phyloP scores from a whole-genome alignment of 1,140 invertebrate genomes.

The Calliphora vicina region DNA sequence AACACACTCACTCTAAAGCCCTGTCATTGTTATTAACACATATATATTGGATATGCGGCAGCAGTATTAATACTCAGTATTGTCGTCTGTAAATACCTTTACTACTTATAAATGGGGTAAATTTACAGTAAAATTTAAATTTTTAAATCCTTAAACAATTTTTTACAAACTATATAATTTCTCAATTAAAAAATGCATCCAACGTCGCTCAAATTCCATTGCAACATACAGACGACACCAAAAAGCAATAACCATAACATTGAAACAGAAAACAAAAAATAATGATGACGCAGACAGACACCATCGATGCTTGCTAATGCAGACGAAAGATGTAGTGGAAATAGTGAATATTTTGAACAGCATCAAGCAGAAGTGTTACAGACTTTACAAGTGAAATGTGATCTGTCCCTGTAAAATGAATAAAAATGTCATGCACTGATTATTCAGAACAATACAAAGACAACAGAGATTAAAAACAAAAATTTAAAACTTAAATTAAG shows the following conservation, averaged over 20 bases:
- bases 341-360: neutral
- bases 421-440: neutral
- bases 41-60: too few species aligned
- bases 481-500: neutral
- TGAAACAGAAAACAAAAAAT: neutral
- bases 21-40: too few species aligned
- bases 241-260: conserved; percentile 1
- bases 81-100: too few species aligned
- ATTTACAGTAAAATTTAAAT: too few species aligned
- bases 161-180: too few species aligned
- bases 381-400: neutral
- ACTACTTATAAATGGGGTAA: too few species aligned
- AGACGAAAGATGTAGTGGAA: neutral
- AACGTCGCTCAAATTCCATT: neutral
- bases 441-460: neutral
- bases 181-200: neutral
- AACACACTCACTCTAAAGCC: too few species aligned
- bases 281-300: neutral
- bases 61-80: too few species aligned
- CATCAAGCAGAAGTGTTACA: neutral
- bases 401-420: neutral
- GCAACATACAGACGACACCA: neutral
- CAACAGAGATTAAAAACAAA: neutral
- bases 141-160: too few species aligned
- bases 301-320: neutral